Base-by-base conservation (phyloP, 2,888 invertebrate genomes). In the Monoplex corrugatus region DNA sequence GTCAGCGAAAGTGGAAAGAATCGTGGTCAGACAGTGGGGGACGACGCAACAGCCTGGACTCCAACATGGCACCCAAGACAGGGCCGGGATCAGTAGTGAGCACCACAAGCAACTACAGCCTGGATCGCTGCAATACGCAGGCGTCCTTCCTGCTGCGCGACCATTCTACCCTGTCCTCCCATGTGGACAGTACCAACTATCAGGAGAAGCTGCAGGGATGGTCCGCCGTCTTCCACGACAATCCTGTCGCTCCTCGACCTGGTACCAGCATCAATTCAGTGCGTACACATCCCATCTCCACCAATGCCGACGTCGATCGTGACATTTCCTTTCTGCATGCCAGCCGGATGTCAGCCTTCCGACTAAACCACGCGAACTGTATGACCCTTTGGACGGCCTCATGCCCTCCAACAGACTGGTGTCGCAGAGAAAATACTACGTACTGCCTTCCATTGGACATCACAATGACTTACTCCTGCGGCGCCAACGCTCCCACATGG, bases 351-450 rank as follows among this genome's bases (percentile, higher is more conserved):
- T 43, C 86, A 28, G 75, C 75, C 13, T 89, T 89, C 89, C 44
- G 44, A 80, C 28, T 86, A 89, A 38, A 86, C 89, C 1, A 84
- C 86, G 68, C 23, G 93, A 94, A 84, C 63, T 94, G 40, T 91
- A 92, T 78, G 92, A 92, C 63, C 93, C 93, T 0, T 88, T 93
- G 28, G 92, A 93, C 28, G 93, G 89, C 40, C n/a, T 89, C 43
- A 68, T 90, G 43, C 88, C 84, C 57, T 85, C 89, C 38, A 89
- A 87, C 19, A 89, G 90, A 19, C 88, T 90, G 50, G 91, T 93
- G 72, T 89, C 91, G 32, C 93, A 93, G 91, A 92, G 92, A 85
- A 94, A 93, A 89, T 94, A 93, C 84, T 89, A 92, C 40, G 93
- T 93, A 32, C 91, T 94, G 85, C 94, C 94, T 13, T 93, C 93